Percentiles rank a stretch among this genome's conserved stretches.
Conservation (phyloP, 2,113 vertebrate genomes). For the Stegostoma tigrinum region DNA sequence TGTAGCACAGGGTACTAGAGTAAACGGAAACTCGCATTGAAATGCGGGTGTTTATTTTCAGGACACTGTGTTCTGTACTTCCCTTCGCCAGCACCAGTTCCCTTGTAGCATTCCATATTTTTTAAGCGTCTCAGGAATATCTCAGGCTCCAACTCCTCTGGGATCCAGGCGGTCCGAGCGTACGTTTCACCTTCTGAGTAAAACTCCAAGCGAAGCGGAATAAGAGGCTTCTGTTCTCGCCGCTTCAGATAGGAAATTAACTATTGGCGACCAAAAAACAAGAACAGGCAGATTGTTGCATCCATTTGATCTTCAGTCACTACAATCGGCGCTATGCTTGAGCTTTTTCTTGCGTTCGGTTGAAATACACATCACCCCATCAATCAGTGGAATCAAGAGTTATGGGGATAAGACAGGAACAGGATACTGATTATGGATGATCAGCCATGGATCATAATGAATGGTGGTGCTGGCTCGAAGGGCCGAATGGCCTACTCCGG, state of each 20-base stretch:
- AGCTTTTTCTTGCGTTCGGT: too few species aligned
- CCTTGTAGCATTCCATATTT: background rate
- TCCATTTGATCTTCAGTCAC: background rate
- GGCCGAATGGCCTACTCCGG: too few species aligned
- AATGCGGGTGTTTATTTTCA: background rate
- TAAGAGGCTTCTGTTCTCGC: background rate
- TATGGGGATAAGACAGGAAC: too few species aligned
- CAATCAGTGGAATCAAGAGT: too few species aligned
- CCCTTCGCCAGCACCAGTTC: background rate
- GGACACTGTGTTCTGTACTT: background rate
- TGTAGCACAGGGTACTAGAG: background rate
- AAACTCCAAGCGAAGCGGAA: background rate
- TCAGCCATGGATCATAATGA: too few species aligned
- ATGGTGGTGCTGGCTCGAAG: too few species aligned
- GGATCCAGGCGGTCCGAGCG: background rate
- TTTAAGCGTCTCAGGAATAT: background rate
- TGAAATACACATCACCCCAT: background rate
- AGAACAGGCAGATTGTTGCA: background rate
- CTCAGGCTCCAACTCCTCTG: background rate
- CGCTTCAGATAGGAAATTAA: background rate
- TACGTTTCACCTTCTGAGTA: background rate
- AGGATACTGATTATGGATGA: too few species aligned
- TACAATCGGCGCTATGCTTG: too few species aligned
- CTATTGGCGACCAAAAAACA: background rate
- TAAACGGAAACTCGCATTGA: background rate